These are phyloP conservation scores for Chlorops oryzae DNA, from an alignment of 1,140 invertebrate species.

Conservation along the genomic window DNA sequence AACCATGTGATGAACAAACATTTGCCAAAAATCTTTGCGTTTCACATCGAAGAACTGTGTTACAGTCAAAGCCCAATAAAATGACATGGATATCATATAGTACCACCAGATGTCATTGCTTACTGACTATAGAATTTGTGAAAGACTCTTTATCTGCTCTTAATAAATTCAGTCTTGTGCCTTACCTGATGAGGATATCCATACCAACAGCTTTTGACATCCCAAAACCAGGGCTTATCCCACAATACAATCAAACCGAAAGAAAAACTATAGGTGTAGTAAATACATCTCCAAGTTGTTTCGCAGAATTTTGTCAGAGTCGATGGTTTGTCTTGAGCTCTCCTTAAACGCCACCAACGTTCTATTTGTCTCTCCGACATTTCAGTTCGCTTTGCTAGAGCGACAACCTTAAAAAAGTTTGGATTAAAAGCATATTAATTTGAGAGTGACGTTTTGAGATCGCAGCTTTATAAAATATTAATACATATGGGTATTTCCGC, in stretches of 20 bases:
- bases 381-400: conserved; percentile 79
- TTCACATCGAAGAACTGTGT: conserved; percentile 92
- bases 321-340: conserved; percentile 77
- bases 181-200: conserved; percentile 63
- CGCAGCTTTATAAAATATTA: no score
- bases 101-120: conserved; percentile 84
- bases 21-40: conserved; percentile 95
- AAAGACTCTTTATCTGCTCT: no score
- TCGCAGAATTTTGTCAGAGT: conserved; percentile 89
- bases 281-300: conserved; percentile 82
- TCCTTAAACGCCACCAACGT: conserved; percentile 78
- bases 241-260: conserved; percentile 80
- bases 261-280: conserved; percentile 77
- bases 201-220: conserved; percentile 87
- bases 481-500: no score
- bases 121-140: conserved; percentile 53
- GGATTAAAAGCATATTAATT: no score
- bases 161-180: conserved; percentile 15
- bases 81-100: conserved; percentile 90
- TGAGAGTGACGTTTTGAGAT: no score
- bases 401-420: conserved; percentile 57
- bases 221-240: conserved; percentile 93
- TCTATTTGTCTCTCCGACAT: conserved; percentile 83
- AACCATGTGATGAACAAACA: conserved; percentile 94
- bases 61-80: conserved; percentile 91